phyloP scores from a whole-genome alignment of 92 coral and sea anemone species.

The Parazoanthus swiftii region DNA sequence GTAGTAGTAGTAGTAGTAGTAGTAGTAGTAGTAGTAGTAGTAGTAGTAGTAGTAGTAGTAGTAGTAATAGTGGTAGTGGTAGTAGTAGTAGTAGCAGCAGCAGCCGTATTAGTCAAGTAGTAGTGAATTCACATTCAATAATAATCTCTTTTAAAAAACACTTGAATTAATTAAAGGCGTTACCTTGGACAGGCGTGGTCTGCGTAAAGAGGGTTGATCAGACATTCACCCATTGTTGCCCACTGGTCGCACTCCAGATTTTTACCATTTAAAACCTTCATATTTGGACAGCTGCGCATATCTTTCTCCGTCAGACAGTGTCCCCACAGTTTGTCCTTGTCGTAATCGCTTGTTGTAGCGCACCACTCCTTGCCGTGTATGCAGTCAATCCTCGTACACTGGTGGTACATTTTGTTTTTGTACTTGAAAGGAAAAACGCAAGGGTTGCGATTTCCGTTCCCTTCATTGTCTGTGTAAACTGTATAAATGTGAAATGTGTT shows the following conservation, averaged over 20 bases:
- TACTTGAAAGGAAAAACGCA: constrained; percentile 30
- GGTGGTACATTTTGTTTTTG: constrained; percentile 25
- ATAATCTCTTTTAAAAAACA: too few relatives aligned
- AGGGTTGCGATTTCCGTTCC: neutral
- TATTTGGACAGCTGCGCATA: neutral
- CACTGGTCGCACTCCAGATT: neutral
- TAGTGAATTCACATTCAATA: too few relatives aligned
- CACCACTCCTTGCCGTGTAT: constrained; percentile 1
- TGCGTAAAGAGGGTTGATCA: constrained; percentile 8
- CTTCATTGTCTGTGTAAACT: constrained; percentile 18
- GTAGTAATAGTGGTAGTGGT: too few relatives aligned
- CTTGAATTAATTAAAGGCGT: neutral
- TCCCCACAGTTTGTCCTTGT: constrained; percentile 25
- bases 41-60: too few relatives aligned
- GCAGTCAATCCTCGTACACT: constrained; percentile 10
- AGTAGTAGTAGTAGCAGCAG: too few relatives aligned
- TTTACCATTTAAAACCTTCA: neutral
- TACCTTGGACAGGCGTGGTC: constrained; percentile 25
- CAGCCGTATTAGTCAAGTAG: too few relatives aligned
- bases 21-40: too few relatives aligned
- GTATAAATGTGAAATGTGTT: neutral
- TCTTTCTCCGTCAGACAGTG: neutral
- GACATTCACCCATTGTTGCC: constrained; percentile 34
- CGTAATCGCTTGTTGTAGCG: constrained; percentile 25
- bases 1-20: too few relatives aligned